Evolutionary conservation across 2,113 vertebrate genomes (phyloP).

Genomic region (Aegithalos caudatus): DNA sequence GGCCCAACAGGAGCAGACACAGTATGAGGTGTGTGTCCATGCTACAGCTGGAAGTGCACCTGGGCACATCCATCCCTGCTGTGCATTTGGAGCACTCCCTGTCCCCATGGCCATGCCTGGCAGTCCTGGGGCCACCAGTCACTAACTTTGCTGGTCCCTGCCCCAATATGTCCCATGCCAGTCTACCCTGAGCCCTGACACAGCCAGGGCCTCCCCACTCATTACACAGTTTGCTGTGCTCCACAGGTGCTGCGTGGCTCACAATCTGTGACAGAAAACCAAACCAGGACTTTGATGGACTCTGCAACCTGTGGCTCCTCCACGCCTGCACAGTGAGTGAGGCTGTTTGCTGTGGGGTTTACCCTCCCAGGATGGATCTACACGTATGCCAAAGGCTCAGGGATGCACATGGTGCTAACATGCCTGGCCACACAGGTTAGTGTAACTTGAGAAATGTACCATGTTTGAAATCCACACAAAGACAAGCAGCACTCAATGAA

Average conservation of each 20-base stretch:
- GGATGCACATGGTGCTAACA: background rate
- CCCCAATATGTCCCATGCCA: background rate
- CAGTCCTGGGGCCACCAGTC: background rate
- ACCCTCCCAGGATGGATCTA: background rate
- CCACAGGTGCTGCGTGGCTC: background rate
- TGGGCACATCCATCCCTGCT: background rate
- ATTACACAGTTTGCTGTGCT: accelerated
- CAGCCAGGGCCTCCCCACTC: background rate
- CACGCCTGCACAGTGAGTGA: background rate
- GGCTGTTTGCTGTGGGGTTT: background rate
- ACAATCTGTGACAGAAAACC: background rate
- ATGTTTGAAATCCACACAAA: background rate
- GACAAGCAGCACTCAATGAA: background rate
- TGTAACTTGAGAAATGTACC: accelerated
- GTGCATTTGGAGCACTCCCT: background rate
- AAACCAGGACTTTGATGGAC: background rate
- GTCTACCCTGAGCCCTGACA: background rate
- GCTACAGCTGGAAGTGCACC: background rate
- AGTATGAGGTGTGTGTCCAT: accelerated
- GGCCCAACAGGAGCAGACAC: background rate
- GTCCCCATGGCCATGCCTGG: background rate
- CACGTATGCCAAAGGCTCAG: accelerated
- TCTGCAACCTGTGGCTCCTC: background rate
- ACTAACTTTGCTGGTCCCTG: background rate
- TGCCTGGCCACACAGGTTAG: background rate